These are phyloP conservation scores for Podocnemis expansa DNA, from an alignment of 2,113 vertebrate species.

Conservation along the genomic window DNA sequence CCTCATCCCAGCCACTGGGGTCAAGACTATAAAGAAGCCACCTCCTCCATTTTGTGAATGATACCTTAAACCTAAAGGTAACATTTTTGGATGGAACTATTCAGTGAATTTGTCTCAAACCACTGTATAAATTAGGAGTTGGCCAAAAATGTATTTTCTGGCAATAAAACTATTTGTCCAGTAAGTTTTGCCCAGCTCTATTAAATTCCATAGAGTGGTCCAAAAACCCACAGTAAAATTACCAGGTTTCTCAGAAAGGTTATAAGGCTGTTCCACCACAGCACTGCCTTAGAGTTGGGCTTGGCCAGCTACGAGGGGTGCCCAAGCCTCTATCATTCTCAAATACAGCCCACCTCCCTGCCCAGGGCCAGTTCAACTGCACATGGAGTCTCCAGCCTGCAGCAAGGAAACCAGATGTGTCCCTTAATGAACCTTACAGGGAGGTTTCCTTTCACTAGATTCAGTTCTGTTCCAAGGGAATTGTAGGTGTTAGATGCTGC, in stretches of 20 bases:
- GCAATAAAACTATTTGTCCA: not conserved
- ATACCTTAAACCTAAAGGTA: not conserved
- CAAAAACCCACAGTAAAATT: not conserved
- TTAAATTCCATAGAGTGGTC: not conserved
- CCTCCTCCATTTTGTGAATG: not conserved
- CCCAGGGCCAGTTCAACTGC: not conserved
- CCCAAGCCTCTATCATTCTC: not conserved
- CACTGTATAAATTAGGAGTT: not conserved
- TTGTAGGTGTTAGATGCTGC: not conserved
- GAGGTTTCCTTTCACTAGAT: not conserved
- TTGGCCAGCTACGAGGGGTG: not conserved
- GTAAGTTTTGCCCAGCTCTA: not conserved
- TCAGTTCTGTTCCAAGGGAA: not conserved
- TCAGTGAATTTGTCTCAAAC: not conserved
- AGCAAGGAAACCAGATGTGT: not conserved
- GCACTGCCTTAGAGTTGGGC: not conserved
- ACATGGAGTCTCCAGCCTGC: not conserved
- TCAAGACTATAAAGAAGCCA: not conserved
- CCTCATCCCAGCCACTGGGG: not conserved
- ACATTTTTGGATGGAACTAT: not conserved
- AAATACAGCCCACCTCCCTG: not conserved
- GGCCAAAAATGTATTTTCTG: not conserved
- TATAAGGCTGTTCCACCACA: not conserved
- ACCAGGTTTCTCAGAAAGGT: not conserved
- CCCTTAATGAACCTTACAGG: not conserved